Conservation (phyloP, 2,113 vertebrate genomes). For the Rhizomys pruinosus region DNA sequence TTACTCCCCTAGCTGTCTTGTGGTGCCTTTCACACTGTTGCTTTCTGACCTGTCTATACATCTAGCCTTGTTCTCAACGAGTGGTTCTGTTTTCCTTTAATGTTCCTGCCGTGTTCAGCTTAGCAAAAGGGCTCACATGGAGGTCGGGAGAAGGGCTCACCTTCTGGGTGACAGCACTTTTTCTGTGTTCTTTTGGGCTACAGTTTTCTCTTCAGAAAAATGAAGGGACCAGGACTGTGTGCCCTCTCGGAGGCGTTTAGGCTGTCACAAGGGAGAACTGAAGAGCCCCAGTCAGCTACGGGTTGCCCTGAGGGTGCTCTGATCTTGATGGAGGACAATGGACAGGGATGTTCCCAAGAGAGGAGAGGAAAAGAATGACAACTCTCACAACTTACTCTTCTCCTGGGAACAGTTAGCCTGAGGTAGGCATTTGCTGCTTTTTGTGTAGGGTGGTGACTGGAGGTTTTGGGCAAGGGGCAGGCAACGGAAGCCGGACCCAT, state of each 20-base stretch:
- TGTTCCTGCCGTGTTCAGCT: neutral
- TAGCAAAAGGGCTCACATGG: neutral
- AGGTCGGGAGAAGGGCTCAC: neutral
- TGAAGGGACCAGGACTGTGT: neutral
- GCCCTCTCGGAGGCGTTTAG: neutral
- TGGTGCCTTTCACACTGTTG: neutral
- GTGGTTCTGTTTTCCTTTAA: neutral
- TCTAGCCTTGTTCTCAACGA: neutral
- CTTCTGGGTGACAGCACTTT: no score
- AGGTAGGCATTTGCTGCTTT: neutral
- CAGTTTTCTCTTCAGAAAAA: neutral
- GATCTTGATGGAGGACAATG: neutral
- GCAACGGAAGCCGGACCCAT: neutral
- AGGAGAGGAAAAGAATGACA: neutral
- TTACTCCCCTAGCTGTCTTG: neutral
- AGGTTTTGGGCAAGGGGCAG: neutral
- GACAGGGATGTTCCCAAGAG: neutral
- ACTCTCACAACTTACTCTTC: neutral
- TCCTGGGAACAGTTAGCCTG: neutral
- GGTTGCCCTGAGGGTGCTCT: neutral
- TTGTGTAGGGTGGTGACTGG: neutral
- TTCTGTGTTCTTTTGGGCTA: neutral
- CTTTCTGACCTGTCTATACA: accelerated
- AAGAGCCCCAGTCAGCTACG: neutral
- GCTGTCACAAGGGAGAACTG: neutral